A percentile compares a stretch with the other conserved stretches of the same genome.
These are phyloP conservation scores for Hydropotes inermis DNA, from an alignment of 2,113 vertebrate genomes.

Conservation along the genomic window DNA sequence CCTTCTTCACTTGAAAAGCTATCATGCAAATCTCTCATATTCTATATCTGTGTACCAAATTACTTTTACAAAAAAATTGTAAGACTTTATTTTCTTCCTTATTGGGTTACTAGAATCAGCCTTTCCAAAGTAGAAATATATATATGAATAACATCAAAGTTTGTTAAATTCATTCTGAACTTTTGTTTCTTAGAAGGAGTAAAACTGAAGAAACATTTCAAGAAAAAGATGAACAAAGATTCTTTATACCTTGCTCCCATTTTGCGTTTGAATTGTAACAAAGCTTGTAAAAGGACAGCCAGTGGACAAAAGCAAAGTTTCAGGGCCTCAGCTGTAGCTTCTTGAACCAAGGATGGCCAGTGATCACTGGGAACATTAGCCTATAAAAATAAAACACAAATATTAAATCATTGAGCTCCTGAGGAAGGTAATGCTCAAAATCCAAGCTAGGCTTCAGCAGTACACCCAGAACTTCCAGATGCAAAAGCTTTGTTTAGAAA, in stretches of 20 bases:
- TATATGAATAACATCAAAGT: neutral
- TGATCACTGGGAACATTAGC: constrained; percentile 84
- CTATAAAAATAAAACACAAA: constrained; percentile 76
- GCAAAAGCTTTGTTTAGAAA: neutral
- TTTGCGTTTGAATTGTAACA: constrained; percentile 90
- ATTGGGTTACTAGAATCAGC: neutral
- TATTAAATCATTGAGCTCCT: neutral
- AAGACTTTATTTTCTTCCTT: neutral
- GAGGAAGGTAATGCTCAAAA: neutral
- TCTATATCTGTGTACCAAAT: neutral
- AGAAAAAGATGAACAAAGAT: neutral
- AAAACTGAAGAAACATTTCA: neutral
- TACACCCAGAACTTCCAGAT: neutral
- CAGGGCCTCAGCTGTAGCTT: constrained; percentile 92
- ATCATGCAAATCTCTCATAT: neutral
- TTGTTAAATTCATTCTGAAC: neutral
- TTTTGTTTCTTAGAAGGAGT: neutral
- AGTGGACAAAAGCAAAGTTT: constrained; percentile 89
- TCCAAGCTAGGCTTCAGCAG: neutral
- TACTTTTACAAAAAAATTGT: neutral
- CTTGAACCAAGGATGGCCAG: constrained; percentile 91
- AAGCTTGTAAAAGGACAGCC: constrained; percentile 90
- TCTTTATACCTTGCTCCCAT: constrained; percentile 88
- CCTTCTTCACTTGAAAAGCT: neutral
- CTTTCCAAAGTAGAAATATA: neutral